These are phyloP conservation scores for Pollenia griseotomentosa DNA, from an alignment of 2,888 invertebrate genomes.

Conservation along the genomic window DNA sequence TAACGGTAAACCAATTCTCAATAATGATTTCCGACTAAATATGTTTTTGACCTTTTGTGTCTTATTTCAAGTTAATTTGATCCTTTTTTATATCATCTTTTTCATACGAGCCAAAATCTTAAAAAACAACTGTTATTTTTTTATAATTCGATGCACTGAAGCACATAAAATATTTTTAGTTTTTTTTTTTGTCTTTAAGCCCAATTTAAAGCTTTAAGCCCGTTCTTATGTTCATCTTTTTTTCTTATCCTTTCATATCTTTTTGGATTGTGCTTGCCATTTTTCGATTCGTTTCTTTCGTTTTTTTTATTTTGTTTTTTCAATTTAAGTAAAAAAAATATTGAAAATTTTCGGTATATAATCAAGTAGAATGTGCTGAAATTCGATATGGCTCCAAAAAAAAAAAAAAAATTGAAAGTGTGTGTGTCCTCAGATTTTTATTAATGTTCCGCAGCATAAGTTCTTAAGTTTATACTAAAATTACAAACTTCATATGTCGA, in stretches of 20 bases:
- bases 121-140: conserved; percentile 73
- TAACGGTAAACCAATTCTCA: conserved; percentile 69
- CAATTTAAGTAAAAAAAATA: background rate
- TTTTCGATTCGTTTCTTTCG: background rate
- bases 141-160: conserved; percentile 64
- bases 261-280: background rate
- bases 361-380: conserved; percentile 68
- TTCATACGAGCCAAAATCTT: conserved; percentile 18
- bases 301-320: conserved; percentile 2
- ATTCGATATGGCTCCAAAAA: conserved; percentile 65
- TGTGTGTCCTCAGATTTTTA: conserved; percentile 65
- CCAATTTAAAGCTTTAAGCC: conserved; percentile 45
- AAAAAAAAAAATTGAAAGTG: conserved; percentile 52
- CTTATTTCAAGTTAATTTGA: conserved; percentile 73
- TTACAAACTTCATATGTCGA: conserved; percentile 44
- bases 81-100: conserved; percentile 55
- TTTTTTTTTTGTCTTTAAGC: conserved; percentile 38
- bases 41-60: conserved; percentile 72
- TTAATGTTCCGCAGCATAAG: conserved; percentile 66
- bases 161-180: conserved; percentile 46
- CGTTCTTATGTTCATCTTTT: conserved; percentile 28
- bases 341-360: conserved; percentile 35
- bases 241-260: conserved; percentile 58
- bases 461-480: conserved; percentile 40
- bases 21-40: conserved; percentile 73